Evolutionary conservation across 2,797 vertebrate genomes (phyloP).

Genomic region (Sphenopsis melanotis): DNA sequence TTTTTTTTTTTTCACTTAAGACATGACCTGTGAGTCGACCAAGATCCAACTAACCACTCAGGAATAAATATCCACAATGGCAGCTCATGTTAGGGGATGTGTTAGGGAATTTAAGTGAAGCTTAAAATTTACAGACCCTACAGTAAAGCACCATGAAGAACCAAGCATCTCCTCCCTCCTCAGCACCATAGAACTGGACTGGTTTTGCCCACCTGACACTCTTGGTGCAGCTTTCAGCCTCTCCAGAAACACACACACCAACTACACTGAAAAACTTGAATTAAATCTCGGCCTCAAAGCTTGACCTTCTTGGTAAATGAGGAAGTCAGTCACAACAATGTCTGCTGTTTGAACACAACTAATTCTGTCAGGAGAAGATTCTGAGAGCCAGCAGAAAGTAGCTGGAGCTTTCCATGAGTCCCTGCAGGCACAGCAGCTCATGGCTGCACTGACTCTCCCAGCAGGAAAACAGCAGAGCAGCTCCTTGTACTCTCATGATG

Average conservation of each 20-base stretch:
- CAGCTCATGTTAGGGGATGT: rapidly evolving
- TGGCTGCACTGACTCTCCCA: background rate
- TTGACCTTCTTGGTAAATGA: background rate
- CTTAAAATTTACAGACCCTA: background rate
- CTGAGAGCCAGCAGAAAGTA: background rate
- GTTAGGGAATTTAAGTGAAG: background rate
- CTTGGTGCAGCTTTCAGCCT: background rate
- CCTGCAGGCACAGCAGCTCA: background rate
- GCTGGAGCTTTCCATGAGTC: background rate
- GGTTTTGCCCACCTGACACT: background rate
- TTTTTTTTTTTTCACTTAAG: background rate
- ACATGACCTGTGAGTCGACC: background rate
- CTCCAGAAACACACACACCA: background rate
- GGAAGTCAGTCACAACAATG: background rate
- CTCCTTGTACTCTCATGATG: rapidly evolving
- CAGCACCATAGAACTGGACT: background rate
- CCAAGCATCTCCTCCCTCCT: background rate
- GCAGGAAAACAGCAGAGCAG: background rate
- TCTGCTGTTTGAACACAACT: background rate
- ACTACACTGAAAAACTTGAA: background rate
- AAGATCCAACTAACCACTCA: background rate
- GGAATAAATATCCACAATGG: background rate
- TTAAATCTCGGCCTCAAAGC: background rate
- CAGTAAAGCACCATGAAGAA: background rate
- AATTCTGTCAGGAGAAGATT: background rate